Base-by-base conservation (phyloP, 2,797 vertebrate species). In the Channa striata region DNA sequence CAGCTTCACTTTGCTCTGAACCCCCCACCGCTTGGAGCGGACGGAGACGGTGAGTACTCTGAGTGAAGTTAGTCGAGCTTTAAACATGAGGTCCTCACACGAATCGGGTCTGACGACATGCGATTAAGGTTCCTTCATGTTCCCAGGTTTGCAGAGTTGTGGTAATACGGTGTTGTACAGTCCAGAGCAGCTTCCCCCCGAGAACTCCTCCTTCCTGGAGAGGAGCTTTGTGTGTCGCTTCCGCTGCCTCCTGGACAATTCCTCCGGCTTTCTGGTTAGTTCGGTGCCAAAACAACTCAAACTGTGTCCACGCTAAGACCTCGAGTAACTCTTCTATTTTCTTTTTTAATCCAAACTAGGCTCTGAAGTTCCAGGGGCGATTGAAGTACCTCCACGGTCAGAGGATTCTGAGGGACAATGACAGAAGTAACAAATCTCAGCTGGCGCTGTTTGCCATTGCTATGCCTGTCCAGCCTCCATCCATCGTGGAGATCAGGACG, bases 211-310 rank as follows among this genome's bases (percentile, higher is more conserved):
- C 54, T 94, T 92, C 8, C 11, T 93, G 74, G 95, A 97, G 83
- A 91, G 94, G 49, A 95, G 65, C 81, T 97, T 97, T 61, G 82
- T 92, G 40, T 97, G 96, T 65, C 93, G 93, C 60, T 95, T 97
- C 83, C 93, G 94, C 68, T 97, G 96, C 87, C 92, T 97, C 39
- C 91, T 96, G 69, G 95, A 96, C 85, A 96, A 96, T 77, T 96
- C 95, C n/a, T 96, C 94, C 0, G 96, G 96, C 40, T 97, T 97
- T 74, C 91, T 96, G 94, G 96, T 97, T 72, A 46, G 44, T 46
- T 20, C 11, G 11, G 19, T 20, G n/a, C 44, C 44, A 20, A n/a
- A n/a, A n/a, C n/a, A n/a, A n/a, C n/a, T 39, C 11, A 39, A 39
- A 11, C 11, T 11, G 37, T 12, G 12, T 39, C 11, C 37, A 11